These are phyloP conservation scores for Deroplatys truncata DNA, from an alignment of 2,888 invertebrate genomes.

Conservation along the genomic window DNA sequence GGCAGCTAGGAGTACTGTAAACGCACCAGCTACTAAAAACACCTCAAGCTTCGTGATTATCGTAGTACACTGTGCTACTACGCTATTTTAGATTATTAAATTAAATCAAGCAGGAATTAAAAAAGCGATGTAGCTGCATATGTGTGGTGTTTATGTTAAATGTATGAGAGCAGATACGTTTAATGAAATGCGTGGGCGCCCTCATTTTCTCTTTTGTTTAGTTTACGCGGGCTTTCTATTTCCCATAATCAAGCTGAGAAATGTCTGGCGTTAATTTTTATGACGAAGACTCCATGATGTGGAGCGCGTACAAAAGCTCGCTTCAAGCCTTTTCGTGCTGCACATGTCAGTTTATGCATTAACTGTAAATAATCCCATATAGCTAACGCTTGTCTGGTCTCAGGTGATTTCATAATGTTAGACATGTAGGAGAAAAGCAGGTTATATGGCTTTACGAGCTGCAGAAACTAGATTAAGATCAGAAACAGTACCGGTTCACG, in stretches of 20 bases:
- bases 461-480: background rate
- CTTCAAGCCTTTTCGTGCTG: background rate
- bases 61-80: too few species aligned
- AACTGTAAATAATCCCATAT: background rate
- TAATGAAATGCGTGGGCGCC: too few species aligned
- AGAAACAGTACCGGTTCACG: background rate
- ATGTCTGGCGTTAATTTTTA: too few species aligned
- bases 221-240: background rate
- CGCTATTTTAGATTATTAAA: too few species aligned
- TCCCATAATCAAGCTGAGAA: background rate
- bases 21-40: too few species aligned
- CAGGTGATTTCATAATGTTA: background rate
- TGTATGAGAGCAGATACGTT: too few species aligned
- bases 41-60: too few species aligned
- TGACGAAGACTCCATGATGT: background rate
- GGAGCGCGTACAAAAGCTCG: background rate
- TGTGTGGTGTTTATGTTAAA: too few species aligned
- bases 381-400: background rate
- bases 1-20: too few species aligned
- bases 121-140: too few species aligned
- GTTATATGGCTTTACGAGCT: background rate
- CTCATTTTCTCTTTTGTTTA: background rate
- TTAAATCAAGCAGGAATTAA: too few species aligned
- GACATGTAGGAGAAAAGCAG: background rate
- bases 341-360: background rate